Evolutionary conservation across 2,797 vertebrate genomes (phyloP).

Genomic region (Nyctalus aviator): DNA sequence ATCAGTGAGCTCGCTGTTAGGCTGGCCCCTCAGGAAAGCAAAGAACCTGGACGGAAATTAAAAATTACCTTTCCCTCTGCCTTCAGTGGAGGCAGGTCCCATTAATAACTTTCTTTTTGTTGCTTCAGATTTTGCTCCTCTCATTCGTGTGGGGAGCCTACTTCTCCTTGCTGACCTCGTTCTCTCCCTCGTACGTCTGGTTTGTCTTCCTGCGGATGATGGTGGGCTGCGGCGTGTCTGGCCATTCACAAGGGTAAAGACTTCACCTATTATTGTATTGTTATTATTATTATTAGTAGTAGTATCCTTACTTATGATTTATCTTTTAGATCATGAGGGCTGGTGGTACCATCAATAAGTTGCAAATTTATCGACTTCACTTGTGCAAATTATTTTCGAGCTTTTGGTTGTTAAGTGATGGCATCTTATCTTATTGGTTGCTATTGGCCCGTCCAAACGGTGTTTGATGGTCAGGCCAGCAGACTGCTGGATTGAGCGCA

Average conservation of each 20-base stretch:
- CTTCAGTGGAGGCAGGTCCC: too few species aligned
- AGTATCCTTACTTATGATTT: background rate
- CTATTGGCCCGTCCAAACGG: background rate
- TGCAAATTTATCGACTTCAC: background rate
- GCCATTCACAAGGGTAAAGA: constrained; percentile 94
- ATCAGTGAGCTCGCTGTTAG: background rate
- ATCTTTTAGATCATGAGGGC: background rate
- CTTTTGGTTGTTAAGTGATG: background rate
- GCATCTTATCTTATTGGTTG: background rate
- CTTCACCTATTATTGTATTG: background rate
- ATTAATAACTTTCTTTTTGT: background rate
- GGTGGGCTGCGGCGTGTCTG: constrained; percentile 96
- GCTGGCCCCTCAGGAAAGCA: background rate
- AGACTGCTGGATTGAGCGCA: fast-evolving
- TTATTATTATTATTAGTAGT: background rate
- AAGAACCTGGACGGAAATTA: background rate
- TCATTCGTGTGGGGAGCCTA: constrained; percentile 95
- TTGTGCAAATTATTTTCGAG: background rate
- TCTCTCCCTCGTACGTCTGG: constrained; percentile 94
- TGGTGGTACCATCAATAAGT: background rate
- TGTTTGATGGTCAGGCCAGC: background rate
- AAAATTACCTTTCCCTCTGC: background rate
- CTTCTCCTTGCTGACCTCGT: constrained; percentile 96
- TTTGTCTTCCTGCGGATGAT: constrained; percentile 95
- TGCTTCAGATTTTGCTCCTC: constrained; percentile 91